These are phyloP conservation scores for Prionailurus viverrinus DNA, from an alignment of 2,113 vertebrate species.

Conservation along the genomic window DNA sequence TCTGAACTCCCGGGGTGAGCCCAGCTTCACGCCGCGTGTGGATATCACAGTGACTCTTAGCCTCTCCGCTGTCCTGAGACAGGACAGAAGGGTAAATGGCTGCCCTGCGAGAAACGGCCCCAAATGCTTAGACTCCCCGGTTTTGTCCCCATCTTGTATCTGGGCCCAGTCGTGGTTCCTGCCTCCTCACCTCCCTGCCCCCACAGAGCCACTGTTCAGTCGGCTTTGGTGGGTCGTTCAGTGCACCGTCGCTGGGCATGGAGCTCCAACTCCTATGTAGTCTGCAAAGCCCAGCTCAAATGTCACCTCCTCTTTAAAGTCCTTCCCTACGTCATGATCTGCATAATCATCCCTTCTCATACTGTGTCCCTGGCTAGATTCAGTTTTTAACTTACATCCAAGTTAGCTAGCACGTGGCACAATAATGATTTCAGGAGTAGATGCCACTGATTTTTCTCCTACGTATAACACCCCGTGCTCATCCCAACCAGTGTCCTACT, in stretches of 20 bases:
- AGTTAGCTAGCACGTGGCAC: too few species aligned
- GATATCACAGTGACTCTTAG: background rate
- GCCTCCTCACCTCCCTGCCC: too few species aligned
- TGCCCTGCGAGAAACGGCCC: background rate
- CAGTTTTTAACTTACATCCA: too few species aligned
- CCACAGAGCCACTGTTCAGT: background rate
- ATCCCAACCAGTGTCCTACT: too few species aligned
- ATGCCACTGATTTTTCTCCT: too few species aligned
- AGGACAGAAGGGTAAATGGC: background rate
- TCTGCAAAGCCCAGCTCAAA: background rate
- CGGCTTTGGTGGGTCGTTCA: too few species aligned
- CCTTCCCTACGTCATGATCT: background rate
- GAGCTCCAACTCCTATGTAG: background rate
- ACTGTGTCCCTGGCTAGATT: too few species aligned
- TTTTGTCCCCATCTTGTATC: background rate
- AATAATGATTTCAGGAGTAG: too few species aligned
- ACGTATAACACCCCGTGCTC: too few species aligned
- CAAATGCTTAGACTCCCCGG: background rate
- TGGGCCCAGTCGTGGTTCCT: background rate
- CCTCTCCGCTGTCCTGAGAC: too few species aligned
- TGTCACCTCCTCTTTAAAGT: background rate
- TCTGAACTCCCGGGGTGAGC: background rate
- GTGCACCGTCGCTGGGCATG: too few species aligned
- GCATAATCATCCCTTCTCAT: background rate
- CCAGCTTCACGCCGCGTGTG: too few species aligned